Evolutionary conservation across 2,113 vertebrate species (phyloP).

Genomic region (Notothenia coriiceps): DNA sequence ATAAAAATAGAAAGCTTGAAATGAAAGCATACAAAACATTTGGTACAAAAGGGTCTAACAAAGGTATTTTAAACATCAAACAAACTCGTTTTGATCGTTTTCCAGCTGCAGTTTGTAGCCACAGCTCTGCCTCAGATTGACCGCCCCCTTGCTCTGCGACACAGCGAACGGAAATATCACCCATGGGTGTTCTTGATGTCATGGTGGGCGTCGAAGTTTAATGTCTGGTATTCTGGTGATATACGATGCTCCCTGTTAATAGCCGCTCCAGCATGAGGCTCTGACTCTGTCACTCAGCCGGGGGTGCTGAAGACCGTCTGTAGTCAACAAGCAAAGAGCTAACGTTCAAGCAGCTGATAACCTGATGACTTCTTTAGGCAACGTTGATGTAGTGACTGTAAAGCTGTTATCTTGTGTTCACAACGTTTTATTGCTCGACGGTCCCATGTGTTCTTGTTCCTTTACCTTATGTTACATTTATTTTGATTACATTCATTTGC

Average conservation of each 20-base stretch:
- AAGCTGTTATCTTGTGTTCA: neutral
- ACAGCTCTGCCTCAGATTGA: slow-evolving; percentile 22
- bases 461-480: neutral
- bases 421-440: neutral
- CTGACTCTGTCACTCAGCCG: slow-evolving; percentile 15
- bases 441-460: neutral
- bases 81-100: neutral
- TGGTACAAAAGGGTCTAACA: neutral
- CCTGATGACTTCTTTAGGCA: neutral
- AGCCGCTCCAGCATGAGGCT: slow-evolving; percentile 62
- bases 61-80: neutral
- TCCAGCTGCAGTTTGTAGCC: slow-evolving; percentile 4
- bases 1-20: neutral
- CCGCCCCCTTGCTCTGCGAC: slow-evolving; percentile 27
- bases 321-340: slow-evolving; percentile 43
- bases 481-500: slow-evolving; percentile 22
- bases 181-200: slow-evolving; percentile 52
- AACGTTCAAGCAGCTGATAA: slow-evolving; percentile 18
- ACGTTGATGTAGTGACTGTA: neutral
- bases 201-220: slow-evolving; percentile 52
- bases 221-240: slow-evolving; percentile 73
- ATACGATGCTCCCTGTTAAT: slow-evolving; percentile 67
- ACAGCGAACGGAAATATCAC: slow-evolving; percentile 59
- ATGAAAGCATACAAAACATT: neutral
- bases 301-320: neutral